Conservation (phyloP, 2,113 vertebrate species). For the Pristiophorus japonicus region DNA sequence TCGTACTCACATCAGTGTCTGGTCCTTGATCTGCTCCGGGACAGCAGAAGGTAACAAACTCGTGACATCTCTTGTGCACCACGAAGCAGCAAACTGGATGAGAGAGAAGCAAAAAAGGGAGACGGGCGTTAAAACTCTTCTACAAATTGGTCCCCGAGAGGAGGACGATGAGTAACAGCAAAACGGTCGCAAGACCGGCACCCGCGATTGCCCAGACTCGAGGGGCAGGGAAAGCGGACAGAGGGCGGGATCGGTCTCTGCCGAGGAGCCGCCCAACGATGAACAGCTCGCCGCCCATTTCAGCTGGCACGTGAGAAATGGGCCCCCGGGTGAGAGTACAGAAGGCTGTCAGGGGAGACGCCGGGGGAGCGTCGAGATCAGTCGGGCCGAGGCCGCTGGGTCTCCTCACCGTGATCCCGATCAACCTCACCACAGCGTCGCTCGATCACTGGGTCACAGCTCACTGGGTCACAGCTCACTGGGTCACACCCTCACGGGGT, state of each 20-base stretch:
- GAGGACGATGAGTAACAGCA: not conserved
- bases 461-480: too few relatives aligned
- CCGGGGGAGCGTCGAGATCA: not conserved
- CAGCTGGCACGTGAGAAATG: too few relatives aligned
- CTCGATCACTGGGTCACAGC: too few relatives aligned
- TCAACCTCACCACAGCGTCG: too few relatives aligned
- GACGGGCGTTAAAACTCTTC: not conserved
- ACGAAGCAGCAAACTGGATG: slow-evolving; percentile 92
- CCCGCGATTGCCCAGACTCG: too few relatives aligned
- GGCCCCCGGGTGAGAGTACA: too few relatives aligned
- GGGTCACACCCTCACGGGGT: too few relatives aligned
- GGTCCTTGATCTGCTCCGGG: slow-evolving; percentile 94
- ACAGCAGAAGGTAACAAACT: slow-evolving; percentile 91
- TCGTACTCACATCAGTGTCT: slow-evolving; percentile 89
- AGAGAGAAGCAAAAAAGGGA: slow-evolving; percentile 33
- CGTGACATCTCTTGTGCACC: slow-evolving; percentile 98
- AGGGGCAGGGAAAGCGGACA: not conserved
- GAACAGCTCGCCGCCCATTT: not conserved
- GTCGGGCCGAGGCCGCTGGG: too few relatives aligned
- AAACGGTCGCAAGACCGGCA: not conserved
- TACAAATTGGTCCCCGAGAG: not conserved
- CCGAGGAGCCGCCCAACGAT: not conserved
- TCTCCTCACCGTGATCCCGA: not conserved
- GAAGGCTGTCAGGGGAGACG: not conserved
- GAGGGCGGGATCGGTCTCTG: not conserved